Conservation (phyloP, 2,888 invertebrate genomes). For the Lithodes maja region DNA sequence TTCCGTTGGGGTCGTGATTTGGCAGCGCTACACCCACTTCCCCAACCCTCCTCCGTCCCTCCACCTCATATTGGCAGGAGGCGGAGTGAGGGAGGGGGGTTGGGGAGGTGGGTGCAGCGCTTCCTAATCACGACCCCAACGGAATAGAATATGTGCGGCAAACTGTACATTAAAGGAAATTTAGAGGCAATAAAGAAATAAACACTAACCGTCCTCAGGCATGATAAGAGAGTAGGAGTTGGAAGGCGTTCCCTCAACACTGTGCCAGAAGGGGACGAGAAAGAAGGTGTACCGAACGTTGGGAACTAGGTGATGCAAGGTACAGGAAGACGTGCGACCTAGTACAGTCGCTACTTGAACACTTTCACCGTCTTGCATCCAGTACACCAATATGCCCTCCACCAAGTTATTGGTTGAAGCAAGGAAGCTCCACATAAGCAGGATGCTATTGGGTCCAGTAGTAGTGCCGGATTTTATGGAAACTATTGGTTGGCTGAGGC, state of each 20-base stretch:
- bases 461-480: conserved; percentile 81
- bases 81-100: too few species aligned
- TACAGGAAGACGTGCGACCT: conserved; percentile 78
- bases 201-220: too few species aligned
- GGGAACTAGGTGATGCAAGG: conserved; percentile 85
- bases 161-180: too few species aligned
- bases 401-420: conserved; percentile 76
- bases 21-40: too few species aligned
- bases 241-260: conserved; percentile 77
- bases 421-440: conserved; percentile 86
- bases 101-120: too few species aligned
- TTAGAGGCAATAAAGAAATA: too few species aligned
- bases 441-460: conserved; percentile 84
- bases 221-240: conserved; percentile 89
- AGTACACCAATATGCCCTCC: conserved; percentile 83
- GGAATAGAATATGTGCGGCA: too few species aligned
- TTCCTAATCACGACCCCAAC: too few species aligned
- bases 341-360: conserved; percentile 81
- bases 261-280: conserved; percentile 91
- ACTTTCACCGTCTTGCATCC: conserved; percentile 23
- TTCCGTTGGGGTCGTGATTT: too few species aligned
- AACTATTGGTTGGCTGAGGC: conserved; percentile 74
- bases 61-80: too few species aligned
- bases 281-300: conserved; percentile 94
- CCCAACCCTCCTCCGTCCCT: too few species aligned